Percentiles rank a stretch among this genome's conserved stretches.
These are phyloP conservation scores for Bubo scandiacus DNA, from an alignment of 2,113 vertebrate species.

Conservation along the genomic window DNA sequence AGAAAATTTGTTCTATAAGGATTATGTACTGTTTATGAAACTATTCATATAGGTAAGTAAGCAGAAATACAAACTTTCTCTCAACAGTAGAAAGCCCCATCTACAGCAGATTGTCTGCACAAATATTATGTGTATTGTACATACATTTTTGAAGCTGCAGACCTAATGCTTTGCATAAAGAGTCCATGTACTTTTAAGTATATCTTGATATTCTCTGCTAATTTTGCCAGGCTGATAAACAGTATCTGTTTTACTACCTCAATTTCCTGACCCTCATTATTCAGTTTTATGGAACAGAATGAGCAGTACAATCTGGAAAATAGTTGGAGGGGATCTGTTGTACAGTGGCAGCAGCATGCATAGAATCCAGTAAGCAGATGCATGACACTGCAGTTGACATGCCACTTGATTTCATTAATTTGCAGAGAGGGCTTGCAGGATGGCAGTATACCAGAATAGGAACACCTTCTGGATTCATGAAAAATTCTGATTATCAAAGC, in stretches of 20 bases:
- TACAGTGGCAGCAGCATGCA: neutral
- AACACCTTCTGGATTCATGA: neutral
- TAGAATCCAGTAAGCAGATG: neutral
- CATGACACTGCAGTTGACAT: neutral
- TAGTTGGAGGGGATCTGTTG: neutral
- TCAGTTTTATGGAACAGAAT: neutral
- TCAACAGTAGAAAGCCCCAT: neutral
- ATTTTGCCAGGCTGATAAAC: constrained; percentile 29
- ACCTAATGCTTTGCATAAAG: neutral
- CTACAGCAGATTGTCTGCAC: neutral
- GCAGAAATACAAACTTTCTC: neutral
- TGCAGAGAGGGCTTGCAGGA: neutral
- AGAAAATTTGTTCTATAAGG: neutral
- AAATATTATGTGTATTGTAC: neutral
- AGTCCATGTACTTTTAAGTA: neutral
- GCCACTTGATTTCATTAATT: neutral
- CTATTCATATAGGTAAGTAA: neutral
- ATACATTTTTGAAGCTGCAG: neutral
- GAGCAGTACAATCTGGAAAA: neutral
- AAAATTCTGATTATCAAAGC: constrained; percentile 11
- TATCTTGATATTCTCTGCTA: neutral
- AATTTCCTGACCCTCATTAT: neutral
- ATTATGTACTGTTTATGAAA: neutral
- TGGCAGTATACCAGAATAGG: neutral
- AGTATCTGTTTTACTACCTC: neutral